These are phyloP conservation scores for Drosophila hamatofila DNA, from an alignment of 2,888 invertebrate species.

Conservation along the genomic window DNA sequence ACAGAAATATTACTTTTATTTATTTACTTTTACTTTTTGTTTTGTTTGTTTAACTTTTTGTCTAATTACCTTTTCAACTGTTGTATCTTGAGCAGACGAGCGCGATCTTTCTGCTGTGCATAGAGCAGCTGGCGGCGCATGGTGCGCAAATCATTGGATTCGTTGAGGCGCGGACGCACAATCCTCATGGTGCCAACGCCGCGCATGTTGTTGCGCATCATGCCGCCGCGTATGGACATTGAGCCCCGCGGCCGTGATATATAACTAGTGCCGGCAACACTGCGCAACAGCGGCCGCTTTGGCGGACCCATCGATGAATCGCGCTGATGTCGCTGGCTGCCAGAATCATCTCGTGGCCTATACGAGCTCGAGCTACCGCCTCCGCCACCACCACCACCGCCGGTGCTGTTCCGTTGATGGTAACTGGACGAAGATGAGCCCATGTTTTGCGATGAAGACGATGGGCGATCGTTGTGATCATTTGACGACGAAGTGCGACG, in stretches of 20 bases:
- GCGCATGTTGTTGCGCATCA: conserved; percentile 76
- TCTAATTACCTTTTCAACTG: conserved; percentile 85
- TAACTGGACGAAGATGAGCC: conserved; percentile 74
- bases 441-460: conserved; percentile 82
- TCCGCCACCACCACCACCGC: conserved; percentile 62
- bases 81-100: conserved; percentile 84
- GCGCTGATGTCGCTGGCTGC: conserved; percentile 76
- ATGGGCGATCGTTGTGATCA: conserved; percentile 84
- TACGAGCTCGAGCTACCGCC: conserved; percentile 72
- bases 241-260: conserved; percentile 82
- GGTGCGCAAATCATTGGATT: conserved; percentile 83
- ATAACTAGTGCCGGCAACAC: conserved; percentile 82
- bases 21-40: conserved; percentile 34
- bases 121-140: conserved; percentile 84
- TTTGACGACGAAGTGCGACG: conserved; percentile 83
- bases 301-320: conserved; percentile 84
- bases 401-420: conserved; percentile 74
- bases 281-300: conserved; percentile 80
- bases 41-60: conserved; percentile 44
- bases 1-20: conserved; percentile 23
- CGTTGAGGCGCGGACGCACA: conserved; percentile 75
- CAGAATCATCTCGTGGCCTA: conserved; percentile 71
- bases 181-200: conserved; percentile 80
- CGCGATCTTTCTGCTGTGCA: conserved; percentile 85
- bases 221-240: conserved; percentile 78